These are phyloP conservation scores for Byasa hedistus DNA, from an alignment of 2,888 invertebrate genomes.

Conservation along the genomic window DNA sequence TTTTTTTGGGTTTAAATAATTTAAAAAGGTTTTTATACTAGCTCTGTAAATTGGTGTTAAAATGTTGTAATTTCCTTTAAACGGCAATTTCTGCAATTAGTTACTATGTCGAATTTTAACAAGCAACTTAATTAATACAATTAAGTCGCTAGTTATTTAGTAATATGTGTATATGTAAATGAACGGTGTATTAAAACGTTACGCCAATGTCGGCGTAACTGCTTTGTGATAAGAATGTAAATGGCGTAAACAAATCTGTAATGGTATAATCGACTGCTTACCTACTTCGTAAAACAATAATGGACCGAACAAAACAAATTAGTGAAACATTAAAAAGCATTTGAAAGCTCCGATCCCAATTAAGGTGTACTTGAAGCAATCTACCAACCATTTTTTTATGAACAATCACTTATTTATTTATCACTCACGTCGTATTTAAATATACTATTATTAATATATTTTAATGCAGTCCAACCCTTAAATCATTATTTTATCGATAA, in stretches of 20 bases:
- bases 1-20: too few relatives aligned
- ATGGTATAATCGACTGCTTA: slow-evolving; percentile 28
- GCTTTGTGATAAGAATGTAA: slow-evolving; percentile 30
- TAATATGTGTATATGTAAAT: slow-evolving; percentile 25
- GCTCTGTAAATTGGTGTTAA: neutral
- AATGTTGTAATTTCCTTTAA: neutral
- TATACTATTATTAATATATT: too few relatives aligned
- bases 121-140: slow-evolving; percentile 32
- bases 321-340: slow-evolving; percentile 66
- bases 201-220: slow-evolving; percentile 27
- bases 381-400: too few relatives aligned
- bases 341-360: slow-evolving; percentile 70
- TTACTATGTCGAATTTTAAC: slow-evolving; percentile 40
- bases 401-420: too few relatives aligned
- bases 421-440: too few relatives aligned
- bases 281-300: slow-evolving; percentile 33
- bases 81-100: slow-evolving; percentile 38
- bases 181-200: slow-evolving; percentile 8
- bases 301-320: slow-evolving; percentile 59
- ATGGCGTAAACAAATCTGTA: slow-evolving; percentile 30
- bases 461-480: too few relatives aligned
- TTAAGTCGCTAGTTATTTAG: slow-evolving; percentile 30
- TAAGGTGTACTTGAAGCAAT: slow-evolving; percentile 45
- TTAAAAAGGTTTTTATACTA: neutral
- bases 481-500: too few relatives aligned